phyloP scores from a whole-genome alignment of 2,888 invertebrate genomes.

The Physocephala rufipes region DNA sequence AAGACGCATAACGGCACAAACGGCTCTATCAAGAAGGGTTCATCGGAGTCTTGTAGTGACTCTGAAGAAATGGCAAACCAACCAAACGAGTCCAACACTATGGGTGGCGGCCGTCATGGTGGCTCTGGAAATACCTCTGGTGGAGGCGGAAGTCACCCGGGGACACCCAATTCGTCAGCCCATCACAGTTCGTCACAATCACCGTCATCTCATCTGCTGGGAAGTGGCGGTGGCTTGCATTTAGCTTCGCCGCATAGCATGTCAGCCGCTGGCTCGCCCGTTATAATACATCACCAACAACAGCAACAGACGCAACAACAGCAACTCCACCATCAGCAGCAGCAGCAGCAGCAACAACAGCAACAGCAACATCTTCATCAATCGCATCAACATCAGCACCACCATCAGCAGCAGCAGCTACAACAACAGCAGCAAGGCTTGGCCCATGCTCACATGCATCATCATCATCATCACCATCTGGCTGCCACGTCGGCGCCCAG shows the following conservation, averaged over 20 bases:
- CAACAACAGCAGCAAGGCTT: conserved; percentile 45
- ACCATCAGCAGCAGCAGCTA: conserved; percentile 56
- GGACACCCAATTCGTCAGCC: conserved; percentile 59
- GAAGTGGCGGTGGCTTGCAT: conserved; percentile 55
- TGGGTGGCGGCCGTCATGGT: conserved; percentile 50
- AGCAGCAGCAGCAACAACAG: conserved; percentile 55
- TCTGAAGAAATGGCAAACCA: conserved; percentile 90
- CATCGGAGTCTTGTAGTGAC: conserved; percentile 88
- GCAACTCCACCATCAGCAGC: conserved; percentile 52
- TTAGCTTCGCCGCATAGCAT: conserved; percentile 63
- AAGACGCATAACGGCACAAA: conserved; percentile 85
- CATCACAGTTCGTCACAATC: conserved; percentile 54
- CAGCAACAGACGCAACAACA: conserved; percentile 53
- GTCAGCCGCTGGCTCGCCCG: conserved; percentile 64
- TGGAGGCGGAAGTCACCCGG: conserved; percentile 60
- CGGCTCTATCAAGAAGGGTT: conserved; percentile 74
- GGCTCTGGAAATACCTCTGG: conserved; percentile 53
- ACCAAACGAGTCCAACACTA: conserved; percentile 61
- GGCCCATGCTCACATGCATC: conserved; percentile 53
- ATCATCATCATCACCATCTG: conserved; percentile 59
- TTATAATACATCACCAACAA: conserved; percentile 61
- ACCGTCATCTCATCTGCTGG: conserved; percentile 22
- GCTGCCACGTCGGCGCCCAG: conserved; percentile 66
- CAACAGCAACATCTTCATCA: conserved; percentile 52
- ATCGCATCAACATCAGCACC: conserved; percentile 56